phyloP scores from a whole-genome alignment of 2,888 invertebrate genomes.

The Lasioglossum pauxillum region DNA sequence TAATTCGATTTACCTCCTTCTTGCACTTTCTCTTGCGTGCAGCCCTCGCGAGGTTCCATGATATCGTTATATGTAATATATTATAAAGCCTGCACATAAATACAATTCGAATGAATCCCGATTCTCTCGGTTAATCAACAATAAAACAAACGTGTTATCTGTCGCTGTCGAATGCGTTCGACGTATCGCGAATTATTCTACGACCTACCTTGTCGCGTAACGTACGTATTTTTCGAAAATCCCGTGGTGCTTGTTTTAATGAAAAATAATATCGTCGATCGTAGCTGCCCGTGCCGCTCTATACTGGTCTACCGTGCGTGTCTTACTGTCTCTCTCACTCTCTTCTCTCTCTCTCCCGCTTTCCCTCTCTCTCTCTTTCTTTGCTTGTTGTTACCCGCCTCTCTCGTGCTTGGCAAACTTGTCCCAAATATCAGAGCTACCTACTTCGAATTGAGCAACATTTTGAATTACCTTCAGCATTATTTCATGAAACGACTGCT shows the following conservation, averaged over 20 bases:
- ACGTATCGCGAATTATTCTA: conserved; percentile 21
- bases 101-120: conserved; percentile 62
- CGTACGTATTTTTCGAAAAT: conserved; percentile 56
- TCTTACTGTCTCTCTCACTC: conserved; percentile 47
- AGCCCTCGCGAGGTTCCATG: conserved; percentile 74
- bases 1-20: conserved; percentile 73
- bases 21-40: conserved; percentile 69
- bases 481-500: conserved; percentile 10
- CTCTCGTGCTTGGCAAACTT: conserved; percentile 64
- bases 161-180: not conserved
- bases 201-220: conserved; percentile 41
- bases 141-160: not conserved
- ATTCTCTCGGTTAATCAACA: conserved; percentile 34
- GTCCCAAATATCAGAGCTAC: conserved; percentile 54
- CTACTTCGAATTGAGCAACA: conserved; percentile 48
- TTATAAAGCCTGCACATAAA: conserved; percentile 64
- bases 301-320: conserved; percentile 55
- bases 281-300: conserved; percentile 63
- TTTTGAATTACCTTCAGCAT: conserved; percentile 39
- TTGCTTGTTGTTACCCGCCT: conserved; percentile 32
- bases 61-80: conserved; percentile 64
- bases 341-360: conserved; percentile 14
- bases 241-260: conserved; percentile 52
- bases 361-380: not conserved
- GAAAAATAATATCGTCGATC: conserved; percentile 67